phyloP scores from a whole-genome alignment of 2,113 vertebrate species.

The Tautogolabrus adspersus region DNA sequence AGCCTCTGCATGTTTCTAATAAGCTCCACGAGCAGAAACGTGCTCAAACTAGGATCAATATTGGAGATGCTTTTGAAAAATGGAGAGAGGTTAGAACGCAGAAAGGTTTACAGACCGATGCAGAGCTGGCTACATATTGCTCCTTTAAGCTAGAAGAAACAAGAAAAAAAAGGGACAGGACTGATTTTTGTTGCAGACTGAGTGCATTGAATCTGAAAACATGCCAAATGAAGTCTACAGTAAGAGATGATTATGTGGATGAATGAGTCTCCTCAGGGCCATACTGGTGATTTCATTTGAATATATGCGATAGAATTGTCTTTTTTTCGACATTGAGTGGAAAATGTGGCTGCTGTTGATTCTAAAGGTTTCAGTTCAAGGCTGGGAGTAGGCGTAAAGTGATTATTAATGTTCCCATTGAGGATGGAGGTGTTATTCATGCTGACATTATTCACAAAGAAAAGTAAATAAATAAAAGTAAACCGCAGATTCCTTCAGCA shows the following conservation, averaged over 20 bases:
- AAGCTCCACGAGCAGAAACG: too few species aligned
- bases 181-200: too few species aligned
- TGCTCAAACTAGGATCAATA: too few species aligned
- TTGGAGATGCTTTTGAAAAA: too few species aligned
- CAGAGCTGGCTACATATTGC: too few species aligned
- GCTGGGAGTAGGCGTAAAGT: background rate
- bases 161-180: too few species aligned
- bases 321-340: background rate
- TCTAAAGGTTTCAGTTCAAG: background rate
- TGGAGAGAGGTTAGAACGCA: too few species aligned
- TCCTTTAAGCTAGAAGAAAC: too few species aligned
- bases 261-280: background rate
- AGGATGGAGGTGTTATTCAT: background rate
- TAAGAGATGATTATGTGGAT: background rate
- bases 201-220: background rate
- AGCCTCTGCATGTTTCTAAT: too few species aligned
- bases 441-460: constrained; percentile 9
- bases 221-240: background rate
- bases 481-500: background rate
- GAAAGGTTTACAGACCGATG: too few species aligned
- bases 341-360: background rate
- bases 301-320: too few species aligned
- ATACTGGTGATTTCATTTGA: background rate
- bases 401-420: background rate
- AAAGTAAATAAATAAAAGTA: background rate